phyloP scores from a whole-genome alignment of 2,888 invertebrate genomes.

The Scaptomyza reducta region DNA sequence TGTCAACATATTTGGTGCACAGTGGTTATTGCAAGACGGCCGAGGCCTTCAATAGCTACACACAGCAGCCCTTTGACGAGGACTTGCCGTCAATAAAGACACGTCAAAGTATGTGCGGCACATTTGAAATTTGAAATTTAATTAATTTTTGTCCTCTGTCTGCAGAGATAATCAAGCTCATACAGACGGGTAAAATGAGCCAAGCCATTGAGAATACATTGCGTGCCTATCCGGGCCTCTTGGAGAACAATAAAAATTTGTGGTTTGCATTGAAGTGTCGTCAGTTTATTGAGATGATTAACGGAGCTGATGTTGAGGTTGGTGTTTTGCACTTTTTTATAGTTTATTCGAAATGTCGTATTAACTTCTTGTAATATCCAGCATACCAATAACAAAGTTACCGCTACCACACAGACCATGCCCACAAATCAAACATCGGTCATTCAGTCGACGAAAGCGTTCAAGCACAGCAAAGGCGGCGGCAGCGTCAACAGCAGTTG shows the following conservation, averaged over 20 bases:
- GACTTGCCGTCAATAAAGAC: constrained; percentile 97
- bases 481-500: constrained; percentile 51
- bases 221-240: constrained; percentile 95
- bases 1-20: constrained; percentile 98
- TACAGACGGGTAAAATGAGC: constrained; percentile 96
- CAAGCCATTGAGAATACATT: constrained; percentile 97
- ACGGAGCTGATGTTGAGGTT: constrained; percentile 91
- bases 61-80: constrained; percentile 95
- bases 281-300: constrained; percentile 99
- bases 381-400: constrained; percentile 72
- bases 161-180: constrained; percentile 95
- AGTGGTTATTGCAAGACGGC: constrained; percentile 99
- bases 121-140: not conserved
- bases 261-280: constrained; percentile 98
- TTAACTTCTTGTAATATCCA: constrained; percentile 8
- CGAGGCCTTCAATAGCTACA: constrained; percentile 96
- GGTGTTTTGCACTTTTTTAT: constrained; percentile 1
- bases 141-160: constrained; percentile 48
- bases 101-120: constrained; percentile 91
- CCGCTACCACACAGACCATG: constrained; percentile 78
- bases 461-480: constrained; percentile 78
- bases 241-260: constrained; percentile 95
- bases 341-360: not conserved
- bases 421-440: constrained; percentile 90
- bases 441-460: constrained; percentile 90